Base-by-base conservation (phyloP, 1,140 invertebrate species). In the Cotesia typhae region DNA sequence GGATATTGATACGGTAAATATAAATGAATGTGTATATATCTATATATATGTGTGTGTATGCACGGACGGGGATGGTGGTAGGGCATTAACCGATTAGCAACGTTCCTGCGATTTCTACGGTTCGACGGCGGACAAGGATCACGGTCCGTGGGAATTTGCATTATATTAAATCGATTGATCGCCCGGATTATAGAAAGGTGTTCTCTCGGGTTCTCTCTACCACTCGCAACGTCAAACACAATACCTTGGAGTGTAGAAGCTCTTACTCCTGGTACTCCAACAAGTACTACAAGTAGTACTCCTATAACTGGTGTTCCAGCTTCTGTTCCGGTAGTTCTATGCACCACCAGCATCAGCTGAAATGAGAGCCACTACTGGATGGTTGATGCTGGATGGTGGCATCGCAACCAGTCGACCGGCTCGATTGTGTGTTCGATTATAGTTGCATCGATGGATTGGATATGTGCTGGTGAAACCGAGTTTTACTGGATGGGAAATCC, bases 161-260 rank as follows among this genome's bases (percentile, higher is more conserved):
- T 72, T 72, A 67, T 61, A 72, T 67, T 72, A 60, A 72, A 72
- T 72, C 55, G 65, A 72, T 67, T 72, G 65, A 72, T 72, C 65
- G 55, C 47, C 20, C 20, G 36, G 28, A 67, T 72, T 72, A 72
- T 72, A 10, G 47, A 28, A 61, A 72, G 55, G 71, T 65, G 38
- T 67, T 70, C 57, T 59, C 57, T 59, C 57, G 7, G 9, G 57
- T 17, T 59, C 57, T 47, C 41, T 47, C 4, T 6, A 47, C 41
- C 41, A 47, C 41, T 59, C 57, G 57, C 9, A 59, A 59, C 57
- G 57, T 59, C 57, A 59, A 59, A 59, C 5, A 59, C 57, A 59
- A 59, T 59, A 59, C 57, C 64, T 66, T 47, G 6, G 41, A 47
- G 41, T 47, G 10, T 10, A 47, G 6, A 6, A 47, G 6, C 41